Evolutionary conservation across 1,140 invertebrate species (phyloP), one percentile per base, ranked within the genome.

Genomic region (Philotrypesis tridentata): DNA sequence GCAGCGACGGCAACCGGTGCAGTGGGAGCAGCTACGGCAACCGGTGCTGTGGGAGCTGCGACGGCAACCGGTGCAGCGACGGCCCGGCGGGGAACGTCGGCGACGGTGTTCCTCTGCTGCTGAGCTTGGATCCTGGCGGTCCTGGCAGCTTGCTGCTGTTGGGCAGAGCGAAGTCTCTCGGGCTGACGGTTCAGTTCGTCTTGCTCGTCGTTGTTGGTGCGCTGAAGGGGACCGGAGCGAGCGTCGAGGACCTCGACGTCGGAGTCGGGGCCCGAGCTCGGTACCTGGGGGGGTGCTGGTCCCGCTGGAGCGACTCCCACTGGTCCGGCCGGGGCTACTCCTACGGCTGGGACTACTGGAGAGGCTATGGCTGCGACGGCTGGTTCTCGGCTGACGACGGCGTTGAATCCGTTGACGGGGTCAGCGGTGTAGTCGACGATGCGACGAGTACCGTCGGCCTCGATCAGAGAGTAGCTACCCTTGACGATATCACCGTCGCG

Each of bases 391-490:
- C 92, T 92, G 9, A 96, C 93, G 27, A 94, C 90, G 1, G 95
- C 95, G 89, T 95, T 93, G 89, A 95, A 95, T 84, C 95, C 95
- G 85, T 93, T 94, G 86, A 95, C 93, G 25, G 94, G 93, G 86
- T 96, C 95, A 79, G 95, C 94, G 55, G 94, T 95, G 91, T 96
- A 96, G 43, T 95, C 94, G 70, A 96, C 95, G 84, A 94, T 94
- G 82, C 95, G 93, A 85, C 93, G 92, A 85, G 93, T 95, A 61
- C 95, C 95, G 87, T 96, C 92, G 7, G 92, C 89, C 40, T 93
- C 92, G 81, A 94, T 92, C 9, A 94, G 86, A 3, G 92, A 93
- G 88, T 94, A 94, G 81, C 92, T 93, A 1, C 94, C 94, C 83
- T 93, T 92, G n/a, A 94, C 93, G 9, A 93, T 85, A 81, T 94